Conservation (phyloP, 1,140 invertebrate genomes). For the Drosophila kanapiae region DNA sequence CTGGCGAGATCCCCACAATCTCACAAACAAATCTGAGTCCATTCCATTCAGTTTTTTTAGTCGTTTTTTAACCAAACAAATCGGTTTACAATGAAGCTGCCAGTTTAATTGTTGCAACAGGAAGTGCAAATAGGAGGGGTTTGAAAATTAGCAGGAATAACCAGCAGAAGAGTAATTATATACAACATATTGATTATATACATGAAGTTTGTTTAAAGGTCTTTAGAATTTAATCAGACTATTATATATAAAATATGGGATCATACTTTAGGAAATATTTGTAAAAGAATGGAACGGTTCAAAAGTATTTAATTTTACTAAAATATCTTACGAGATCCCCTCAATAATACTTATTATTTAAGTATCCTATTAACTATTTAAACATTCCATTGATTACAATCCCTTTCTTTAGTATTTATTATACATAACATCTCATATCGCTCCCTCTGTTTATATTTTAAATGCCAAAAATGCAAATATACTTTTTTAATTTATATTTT, state of each 20-base stretch:
- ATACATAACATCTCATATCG: background rate
- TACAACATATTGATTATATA: background rate
- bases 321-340: too few species aligned
- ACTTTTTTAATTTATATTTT: background rate
- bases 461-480: background rate
- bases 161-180: background rate
- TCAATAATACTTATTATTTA: background rate
- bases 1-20: conserved; percentile 32
- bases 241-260: too few species aligned
- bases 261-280: too few species aligned
- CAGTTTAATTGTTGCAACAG: conserved; percentile 26
- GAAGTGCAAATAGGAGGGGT: conserved; percentile 21
- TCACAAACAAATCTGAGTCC: conserved; percentile 20
- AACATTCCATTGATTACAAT: background rate
- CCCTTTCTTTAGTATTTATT: background rate
- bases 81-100: conserved; percentile 24
- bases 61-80: conserved; percentile 13
- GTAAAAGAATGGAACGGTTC: too few species aligned
- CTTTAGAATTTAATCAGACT: background rate
- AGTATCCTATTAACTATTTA: background rate
- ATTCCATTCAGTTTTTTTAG: conserved; percentile 23
- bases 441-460: background rate
- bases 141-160: background rate
- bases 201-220: background rate
- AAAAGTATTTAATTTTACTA: too few species aligned